phyloP scores from a whole-genome alignment of 2,888 invertebrate genomes.

The Chaetogeoica ovagalla region DNA sequence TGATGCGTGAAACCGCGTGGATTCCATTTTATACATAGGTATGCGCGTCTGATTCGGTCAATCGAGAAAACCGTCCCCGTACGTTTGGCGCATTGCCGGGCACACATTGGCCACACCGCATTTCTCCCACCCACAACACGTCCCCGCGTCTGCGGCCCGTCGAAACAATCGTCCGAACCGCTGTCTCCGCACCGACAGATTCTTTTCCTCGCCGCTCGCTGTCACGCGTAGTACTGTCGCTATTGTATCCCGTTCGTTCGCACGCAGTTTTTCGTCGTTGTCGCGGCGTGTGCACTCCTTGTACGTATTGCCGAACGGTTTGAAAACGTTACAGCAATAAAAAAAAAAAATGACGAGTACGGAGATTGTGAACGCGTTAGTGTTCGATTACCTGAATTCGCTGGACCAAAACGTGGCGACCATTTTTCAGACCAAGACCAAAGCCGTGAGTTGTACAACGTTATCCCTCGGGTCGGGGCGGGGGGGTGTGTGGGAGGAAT shows the following conservation, averaged over 20 bases:
- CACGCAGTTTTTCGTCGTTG: neutral
- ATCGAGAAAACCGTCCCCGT: slow-evolving; percentile 1
- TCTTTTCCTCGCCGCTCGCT: slow-evolving; percentile 4
- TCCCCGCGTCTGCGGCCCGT: slow-evolving; percentile 1
- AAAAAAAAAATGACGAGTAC: slow-evolving; percentile 13
- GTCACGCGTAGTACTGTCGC: too few species aligned
- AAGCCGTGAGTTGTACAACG: slow-evolving; percentile 69
- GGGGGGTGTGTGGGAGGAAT: too few species aligned
- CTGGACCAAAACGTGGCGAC: slow-evolving; percentile 67
- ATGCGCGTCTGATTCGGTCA: too few species aligned
- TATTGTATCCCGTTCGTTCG: too few species aligned
- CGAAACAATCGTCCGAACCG: neutral
- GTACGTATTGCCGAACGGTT: neutral
- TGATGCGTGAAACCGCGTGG: too few species aligned
- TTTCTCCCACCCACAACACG: slow-evolving; percentile 33
- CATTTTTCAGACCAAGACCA: slow-evolving; percentile 71
- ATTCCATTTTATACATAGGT: too few species aligned
- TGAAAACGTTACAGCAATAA: neutral
- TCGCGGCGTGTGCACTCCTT: neutral
- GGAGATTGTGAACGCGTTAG: slow-evolving; percentile 60
- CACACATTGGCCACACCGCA: slow-evolving; percentile 26
- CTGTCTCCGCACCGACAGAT: too few species aligned
- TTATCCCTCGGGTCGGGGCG: neutral
- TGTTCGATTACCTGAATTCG: slow-evolving; percentile 69
- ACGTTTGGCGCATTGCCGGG: neutral